Conservation (phyloP, 2,797 vertebrate genomes). For the Catostomus latipinnis region DNA sequence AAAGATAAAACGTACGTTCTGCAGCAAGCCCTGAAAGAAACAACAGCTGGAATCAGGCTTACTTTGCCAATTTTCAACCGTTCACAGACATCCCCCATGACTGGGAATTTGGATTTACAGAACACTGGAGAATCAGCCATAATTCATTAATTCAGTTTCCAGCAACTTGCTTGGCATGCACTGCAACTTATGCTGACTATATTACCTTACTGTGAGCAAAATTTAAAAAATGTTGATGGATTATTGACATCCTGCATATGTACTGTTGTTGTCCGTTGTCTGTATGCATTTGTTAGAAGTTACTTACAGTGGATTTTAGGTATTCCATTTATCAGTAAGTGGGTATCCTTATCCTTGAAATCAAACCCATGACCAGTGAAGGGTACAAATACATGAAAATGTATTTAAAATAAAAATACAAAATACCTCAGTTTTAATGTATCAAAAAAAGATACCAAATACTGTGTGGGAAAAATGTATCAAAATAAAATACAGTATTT, state of each 20-base stretch:
- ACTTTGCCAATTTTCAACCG: conserved; percentile 35
- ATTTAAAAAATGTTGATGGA: not conserved
- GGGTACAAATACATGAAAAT: no score
- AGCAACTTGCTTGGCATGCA: conserved; percentile 36
- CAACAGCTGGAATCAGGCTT: conserved; percentile 41
- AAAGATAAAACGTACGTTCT: conserved; percentile 82
- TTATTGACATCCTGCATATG: not conserved
- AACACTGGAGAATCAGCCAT: conserved; percentile 23
- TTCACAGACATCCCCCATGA: conserved; percentile 35
- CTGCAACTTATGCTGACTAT: conserved; percentile 9
- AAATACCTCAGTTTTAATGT: no score
- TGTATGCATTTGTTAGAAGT: not conserved
- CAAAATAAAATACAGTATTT: no score
- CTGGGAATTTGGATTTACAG: conserved; percentile 36
- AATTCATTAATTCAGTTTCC: conserved; percentile 30
- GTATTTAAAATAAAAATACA: no score
- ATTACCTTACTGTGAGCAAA: not conserved
- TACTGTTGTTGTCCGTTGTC: not conserved
- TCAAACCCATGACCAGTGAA: no score
- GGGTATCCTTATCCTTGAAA: no score
- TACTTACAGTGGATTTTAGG: no score
- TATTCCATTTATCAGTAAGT: no score
- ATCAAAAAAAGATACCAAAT: no score
- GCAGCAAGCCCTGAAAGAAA: conserved; percentile 81
- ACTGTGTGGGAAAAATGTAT: no score